phyloP scores from a whole-genome alignment of 2,113 vertebrate species.

The Cyprinodon tularosa region DNA sequence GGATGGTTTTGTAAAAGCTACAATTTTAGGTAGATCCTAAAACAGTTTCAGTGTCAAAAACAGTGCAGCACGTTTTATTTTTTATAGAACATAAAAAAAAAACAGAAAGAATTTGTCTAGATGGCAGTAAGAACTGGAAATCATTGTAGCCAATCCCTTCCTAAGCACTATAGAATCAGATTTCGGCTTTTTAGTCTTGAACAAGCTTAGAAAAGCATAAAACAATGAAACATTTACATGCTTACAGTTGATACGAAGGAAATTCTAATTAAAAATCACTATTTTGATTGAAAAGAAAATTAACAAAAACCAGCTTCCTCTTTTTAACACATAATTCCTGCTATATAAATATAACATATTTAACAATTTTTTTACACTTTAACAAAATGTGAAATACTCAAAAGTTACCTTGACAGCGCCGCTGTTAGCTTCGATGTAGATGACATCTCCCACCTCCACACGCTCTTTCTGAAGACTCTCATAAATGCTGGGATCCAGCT shows the following conservation, averaged over 20 bases:
- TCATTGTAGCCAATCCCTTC: neutral
- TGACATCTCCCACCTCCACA: slow-evolving; percentile 96
- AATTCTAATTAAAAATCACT: too few relatives aligned
- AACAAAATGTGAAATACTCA: neutral
- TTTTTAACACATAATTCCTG: too few relatives aligned
- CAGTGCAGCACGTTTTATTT: neutral
- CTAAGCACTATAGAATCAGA: too few relatives aligned
- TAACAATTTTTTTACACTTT: neutral
- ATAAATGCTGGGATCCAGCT: slow-evolving; percentile 99
- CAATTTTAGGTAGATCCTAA: too few relatives aligned
- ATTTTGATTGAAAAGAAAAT: too few relatives aligned
- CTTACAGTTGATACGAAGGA: too few relatives aligned
- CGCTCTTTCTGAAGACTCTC: slow-evolving; percentile 98
- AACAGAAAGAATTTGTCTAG: too few relatives aligned
- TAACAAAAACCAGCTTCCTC: too few relatives aligned
- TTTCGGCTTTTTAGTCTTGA: neutral
- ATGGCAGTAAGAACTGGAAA: neutral
- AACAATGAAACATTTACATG: too few relatives aligned
- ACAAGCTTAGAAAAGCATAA: neutral
- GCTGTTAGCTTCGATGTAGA: slow-evolving; percentile 99
- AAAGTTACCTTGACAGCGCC: slow-evolving; percentile 93
- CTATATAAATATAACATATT: too few relatives aligned
- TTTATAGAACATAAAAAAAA: neutral
- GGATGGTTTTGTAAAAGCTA: too few relatives aligned
- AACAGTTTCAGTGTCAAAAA: too few relatives aligned